A percentile compares a stretch with the other conserved stretches of the same genome.
Evolutionary conservation across 2,113 vertebrate genomes (phyloP).

Genomic region (Oreochromis spilurus): DNA sequence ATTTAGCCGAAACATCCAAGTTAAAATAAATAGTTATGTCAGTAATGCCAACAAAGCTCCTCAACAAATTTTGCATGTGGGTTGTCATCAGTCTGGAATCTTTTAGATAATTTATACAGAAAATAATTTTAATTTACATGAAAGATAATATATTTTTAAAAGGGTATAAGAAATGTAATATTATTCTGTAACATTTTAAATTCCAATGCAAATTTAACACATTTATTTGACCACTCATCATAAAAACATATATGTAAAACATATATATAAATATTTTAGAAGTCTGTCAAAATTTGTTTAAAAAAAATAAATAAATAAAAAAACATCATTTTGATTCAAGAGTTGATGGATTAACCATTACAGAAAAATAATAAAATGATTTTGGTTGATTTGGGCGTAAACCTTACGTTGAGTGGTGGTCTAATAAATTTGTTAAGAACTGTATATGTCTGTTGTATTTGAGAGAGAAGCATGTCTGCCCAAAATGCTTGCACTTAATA

Average conservation of each 20-base stretch:
- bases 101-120: background rate
- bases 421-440: background rate
- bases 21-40: background rate
- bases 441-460: background rate
- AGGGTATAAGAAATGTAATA: background rate
- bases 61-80: background rate
- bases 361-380: background rate
- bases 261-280: background rate
- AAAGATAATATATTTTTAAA: background rate
- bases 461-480: background rate
- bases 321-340: background rate
- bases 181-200: background rate
- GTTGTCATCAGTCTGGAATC: background rate
- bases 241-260: background rate
- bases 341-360: background rate
- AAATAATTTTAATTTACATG: background rate
- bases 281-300: background rate
- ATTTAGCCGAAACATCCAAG: background rate
- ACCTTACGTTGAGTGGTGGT: background rate
- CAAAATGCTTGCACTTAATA: background rate
- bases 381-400: background rate
- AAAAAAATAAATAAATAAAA: background rate
- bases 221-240: background rate
- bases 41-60: background rate
- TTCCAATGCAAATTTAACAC: background rate